These are phyloP conservation scores for Caenorhabditis drosophilae DNA, from an alignment of 2,888 invertebrate species.

Conservation along the genomic window DNA sequence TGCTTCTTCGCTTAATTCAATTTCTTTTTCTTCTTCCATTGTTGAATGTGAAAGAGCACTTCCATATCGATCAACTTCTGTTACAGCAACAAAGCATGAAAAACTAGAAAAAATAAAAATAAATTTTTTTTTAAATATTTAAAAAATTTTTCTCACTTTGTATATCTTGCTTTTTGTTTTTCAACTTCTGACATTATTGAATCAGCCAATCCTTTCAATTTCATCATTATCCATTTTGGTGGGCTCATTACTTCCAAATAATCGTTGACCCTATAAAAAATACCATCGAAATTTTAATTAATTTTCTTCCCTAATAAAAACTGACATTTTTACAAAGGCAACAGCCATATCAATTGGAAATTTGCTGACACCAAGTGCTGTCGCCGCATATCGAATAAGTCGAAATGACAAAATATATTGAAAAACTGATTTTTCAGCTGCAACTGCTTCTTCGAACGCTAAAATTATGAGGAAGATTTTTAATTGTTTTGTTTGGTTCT, in stretches of 20 bases:
- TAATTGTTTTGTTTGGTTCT: no score
- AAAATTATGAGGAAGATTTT: slow-evolving; percentile 18
- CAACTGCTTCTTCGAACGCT: slow-evolving; percentile 59
- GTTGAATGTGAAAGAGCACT: slow-evolving; percentile 11
- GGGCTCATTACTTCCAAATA: slow-evolving; percentile 37
- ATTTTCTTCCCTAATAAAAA: no score
- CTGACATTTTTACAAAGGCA: slow-evolving; percentile 40
- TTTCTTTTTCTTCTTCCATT: slow-evolving; percentile 26
- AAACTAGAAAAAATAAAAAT: slow-evolving; percentile 37
- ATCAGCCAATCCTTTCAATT: slow-evolving; percentile 39
- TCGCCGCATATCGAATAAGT: slow-evolving; percentile 49
- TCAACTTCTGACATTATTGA: slow-evolving; percentile 52
- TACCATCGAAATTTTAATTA: no score
- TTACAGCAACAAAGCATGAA: slow-evolving; percentile 49
- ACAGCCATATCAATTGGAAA: slow-evolving; percentile 48
- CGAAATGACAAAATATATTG: slow-evolving; percentile 57
- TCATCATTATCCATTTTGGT: slow-evolving; percentile 45
- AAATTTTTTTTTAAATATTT: not conserved
- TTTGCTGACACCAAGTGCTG: slow-evolving; percentile 45
- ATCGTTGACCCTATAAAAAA: slow-evolving; percentile 38
- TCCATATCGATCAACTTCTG: slow-evolving; percentile 34
- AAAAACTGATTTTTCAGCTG: slow-evolving; percentile 50
- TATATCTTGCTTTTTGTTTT: slow-evolving; percentile 39
- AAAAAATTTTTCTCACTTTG: slow-evolving; percentile 24
- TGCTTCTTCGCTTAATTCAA: slow-evolving; percentile 51